A percentile compares a stretch with the other conserved stretches of the same genome.
These are phyloP conservation scores for Thera britannica DNA, from an alignment of 2,888 invertebrate genomes.

Conservation along the genomic window DNA sequence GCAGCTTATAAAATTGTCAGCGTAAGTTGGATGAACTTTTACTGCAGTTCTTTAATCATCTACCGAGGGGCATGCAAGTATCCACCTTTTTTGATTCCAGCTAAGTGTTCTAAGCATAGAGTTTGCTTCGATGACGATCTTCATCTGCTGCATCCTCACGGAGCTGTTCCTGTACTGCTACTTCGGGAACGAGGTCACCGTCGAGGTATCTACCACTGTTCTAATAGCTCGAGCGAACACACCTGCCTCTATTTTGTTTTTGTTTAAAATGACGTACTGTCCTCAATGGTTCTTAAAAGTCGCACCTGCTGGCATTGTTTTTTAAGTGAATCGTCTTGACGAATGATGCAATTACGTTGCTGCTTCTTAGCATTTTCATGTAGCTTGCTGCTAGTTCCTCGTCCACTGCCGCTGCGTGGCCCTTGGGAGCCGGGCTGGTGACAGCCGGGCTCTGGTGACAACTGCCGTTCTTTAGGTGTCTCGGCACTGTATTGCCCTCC, in stretches of 20 bases:
- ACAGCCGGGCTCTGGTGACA: too few relatives aligned
- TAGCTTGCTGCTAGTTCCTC: too few relatives aligned
- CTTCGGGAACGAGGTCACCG: conserved; percentile 83
- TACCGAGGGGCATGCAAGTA: not conserved
- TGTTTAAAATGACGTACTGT: too few relatives aligned
- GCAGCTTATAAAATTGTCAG: conserved; percentile 74
- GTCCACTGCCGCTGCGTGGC: too few relatives aligned
- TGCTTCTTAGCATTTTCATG: too few relatives aligned
- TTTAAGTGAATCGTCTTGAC: too few relatives aligned
- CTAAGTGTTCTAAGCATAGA: conserved; percentile 67
- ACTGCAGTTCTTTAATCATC: not conserved
- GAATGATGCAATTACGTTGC: too few relatives aligned
- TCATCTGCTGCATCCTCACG: conserved; percentile 81
- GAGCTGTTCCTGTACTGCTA: conserved; percentile 85
- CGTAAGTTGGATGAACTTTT: conserved; percentile 51
- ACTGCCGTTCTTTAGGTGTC: too few relatives aligned
- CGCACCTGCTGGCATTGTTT: too few relatives aligned
- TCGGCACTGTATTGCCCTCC: too few relatives aligned
- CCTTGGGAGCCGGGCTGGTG: too few relatives aligned
- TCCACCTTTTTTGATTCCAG: conserved; percentile 45
- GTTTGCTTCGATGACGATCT: conserved; percentile 81
- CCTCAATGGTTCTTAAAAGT: too few relatives aligned
- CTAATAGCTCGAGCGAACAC: not conserved
- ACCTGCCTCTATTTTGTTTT: not conserved
- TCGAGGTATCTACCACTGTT: conserved; percentile 65